Base-by-base conservation (phyloP, 2,113 vertebrate genomes). In the Nyctibius bracteatus region DNA sequence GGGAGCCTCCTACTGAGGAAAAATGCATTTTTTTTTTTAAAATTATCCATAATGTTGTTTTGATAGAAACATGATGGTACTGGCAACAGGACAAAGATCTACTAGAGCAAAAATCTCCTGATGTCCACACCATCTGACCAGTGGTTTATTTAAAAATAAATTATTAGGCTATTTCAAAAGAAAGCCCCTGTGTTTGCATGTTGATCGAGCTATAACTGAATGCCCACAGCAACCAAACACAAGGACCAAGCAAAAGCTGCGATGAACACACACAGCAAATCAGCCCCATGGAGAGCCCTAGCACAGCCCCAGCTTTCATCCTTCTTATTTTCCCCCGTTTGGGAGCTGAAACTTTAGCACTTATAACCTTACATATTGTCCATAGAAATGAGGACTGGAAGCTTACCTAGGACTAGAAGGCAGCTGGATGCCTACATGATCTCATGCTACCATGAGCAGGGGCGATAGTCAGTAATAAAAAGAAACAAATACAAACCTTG, bases 101-200 rank as follows among this genome's bases (percentile, higher is more conserved):
- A 25, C 31, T 49, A 27, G n/a, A 81, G 23, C 12, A 87, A 68
- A 90, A 74, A 49, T 72, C 47, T 86, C 62, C 67, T 66, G 55
- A 37, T 84, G 75, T 25, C 28, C 49, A 15, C 47, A 39, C 52
- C 44, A 61, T 20, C 35, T 55, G 68, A 93, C 11, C 72, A 46
- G 72, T 35, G 44, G 41, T 57, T 95, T 57, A 75, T 81, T 79
- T 88, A 47, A 91, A 88, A 96, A 96, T 93, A 96, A 96, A 96
- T 35, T 28, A 65, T 74, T 47, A 71, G 12, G 39, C 12, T 70
- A 8, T 77, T 88, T 66, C 43, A 51, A 91, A 91, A 81, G 5
- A 84, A 87, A 63, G 19, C 18, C 9, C 27, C 7, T 2, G 44
- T 59, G 44, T 65, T 17, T 94, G 27, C 0, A 0, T 2, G 2